These are phyloP conservation scores for Rhincodon typus DNA, from an alignment of 2,797 vertebrate genomes.

Conservation along the genomic window DNA sequence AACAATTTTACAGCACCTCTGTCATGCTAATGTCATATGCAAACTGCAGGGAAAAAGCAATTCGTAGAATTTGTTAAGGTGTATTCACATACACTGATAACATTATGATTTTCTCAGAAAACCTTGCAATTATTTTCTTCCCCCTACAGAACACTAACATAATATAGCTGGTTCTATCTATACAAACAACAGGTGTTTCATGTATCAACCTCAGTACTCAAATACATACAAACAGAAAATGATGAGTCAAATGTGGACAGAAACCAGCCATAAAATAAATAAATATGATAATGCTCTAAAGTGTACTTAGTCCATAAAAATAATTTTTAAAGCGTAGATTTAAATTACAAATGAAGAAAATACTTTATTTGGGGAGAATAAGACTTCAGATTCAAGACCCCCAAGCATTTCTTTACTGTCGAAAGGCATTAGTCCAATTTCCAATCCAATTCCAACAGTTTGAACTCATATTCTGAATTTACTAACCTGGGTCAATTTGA, in stretches of 20 bases:
- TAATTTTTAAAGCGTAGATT: not conserved
- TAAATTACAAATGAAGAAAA: not conserved
- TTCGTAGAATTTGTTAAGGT: not conserved
- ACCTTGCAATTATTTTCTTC: not conserved
- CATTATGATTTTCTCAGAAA: slow-evolving; percentile 24
- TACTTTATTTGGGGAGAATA: not conserved
- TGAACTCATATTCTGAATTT: not conserved
- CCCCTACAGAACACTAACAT: not conserved
- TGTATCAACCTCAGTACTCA: not conserved
- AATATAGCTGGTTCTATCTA: not conserved
- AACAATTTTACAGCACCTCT: slow-evolving; percentile 19
- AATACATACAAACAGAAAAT: not conserved
- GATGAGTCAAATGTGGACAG: not conserved
- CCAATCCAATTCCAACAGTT: not conserved
- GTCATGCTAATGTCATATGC: not conserved
- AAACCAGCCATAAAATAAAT: not conserved
- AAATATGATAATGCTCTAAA: not conserved
- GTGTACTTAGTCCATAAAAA: not conserved
- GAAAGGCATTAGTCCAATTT: not conserved
- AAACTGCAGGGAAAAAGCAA: not conserved
- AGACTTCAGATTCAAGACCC: not conserved
- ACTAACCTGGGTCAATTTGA: not conserved
- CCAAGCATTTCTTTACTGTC: not conserved
- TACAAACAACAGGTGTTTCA: not conserved
- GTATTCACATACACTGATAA: slow-evolving; percentile 8